Percentiles rank a stretch among this genome's conserved stretches.
These are phyloP conservation scores for Nomia melanderi DNA, from an alignment of 1,140 invertebrate species.

Conservation along the genomic window DNA sequence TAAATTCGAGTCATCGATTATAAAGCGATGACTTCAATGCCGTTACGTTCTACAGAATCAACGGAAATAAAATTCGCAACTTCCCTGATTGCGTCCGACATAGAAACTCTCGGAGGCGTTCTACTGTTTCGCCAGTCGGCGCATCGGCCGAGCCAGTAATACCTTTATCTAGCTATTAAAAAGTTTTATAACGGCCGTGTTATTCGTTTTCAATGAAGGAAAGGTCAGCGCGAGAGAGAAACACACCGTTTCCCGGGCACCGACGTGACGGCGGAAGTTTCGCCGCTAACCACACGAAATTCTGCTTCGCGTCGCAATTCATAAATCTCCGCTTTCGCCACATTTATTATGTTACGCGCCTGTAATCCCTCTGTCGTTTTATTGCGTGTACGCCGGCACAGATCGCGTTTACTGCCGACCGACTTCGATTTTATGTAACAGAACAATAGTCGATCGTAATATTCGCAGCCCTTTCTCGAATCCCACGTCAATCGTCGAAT, in stretches of 20 bases:
- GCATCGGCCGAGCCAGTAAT: not conserved
- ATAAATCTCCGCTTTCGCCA: slow-evolving; percentile 10
- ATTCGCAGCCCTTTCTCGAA: not conserved
- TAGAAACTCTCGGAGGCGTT: too few species aligned
- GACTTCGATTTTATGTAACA: not conserved
- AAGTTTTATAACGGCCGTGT: slow-evolving; percentile 13
- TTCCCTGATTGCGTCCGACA: too few species aligned
- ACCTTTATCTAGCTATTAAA: slow-evolving; percentile 14
- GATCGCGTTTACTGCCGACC: not conserved
- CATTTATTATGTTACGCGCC: slow-evolving; percentile 20
- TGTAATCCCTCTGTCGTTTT: not conserved
- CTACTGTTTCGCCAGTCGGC: too few species aligned
- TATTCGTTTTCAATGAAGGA: slow-evolving; percentile 17
- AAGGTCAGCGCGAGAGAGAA: not conserved
- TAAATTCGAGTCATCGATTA: too few species aligned
- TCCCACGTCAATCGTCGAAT: too few species aligned
- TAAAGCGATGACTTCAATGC: too few species aligned
- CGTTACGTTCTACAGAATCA: too few species aligned
- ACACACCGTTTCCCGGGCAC: not conserved
- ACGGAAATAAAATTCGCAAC: too few species aligned
- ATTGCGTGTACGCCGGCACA: not conserved
- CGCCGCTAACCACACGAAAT: slow-evolving; percentile 24
- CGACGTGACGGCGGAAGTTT: slow-evolving; percentile 26
- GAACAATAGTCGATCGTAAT: not conserved
- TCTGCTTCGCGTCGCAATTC: slow-evolving; percentile 28